Evolutionary conservation across 1,140 invertebrate genomes (phyloP).

Genomic region (Drosophila lowei): DNA sequence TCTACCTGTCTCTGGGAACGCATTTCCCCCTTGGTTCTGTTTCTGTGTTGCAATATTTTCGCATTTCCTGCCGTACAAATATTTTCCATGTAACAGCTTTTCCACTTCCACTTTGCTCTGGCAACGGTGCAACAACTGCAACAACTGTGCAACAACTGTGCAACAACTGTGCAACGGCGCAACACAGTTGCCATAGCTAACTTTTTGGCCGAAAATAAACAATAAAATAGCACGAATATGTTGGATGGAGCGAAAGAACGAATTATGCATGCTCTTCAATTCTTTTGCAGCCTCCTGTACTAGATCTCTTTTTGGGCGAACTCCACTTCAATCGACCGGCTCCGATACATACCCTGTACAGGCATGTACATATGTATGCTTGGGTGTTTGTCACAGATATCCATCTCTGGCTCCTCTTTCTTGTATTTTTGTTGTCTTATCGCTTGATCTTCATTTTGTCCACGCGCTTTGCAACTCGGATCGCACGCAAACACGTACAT

Average conservation of each 20-base stretch:
- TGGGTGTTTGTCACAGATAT: too few relatives aligned
- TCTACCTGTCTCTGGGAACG: neutral
- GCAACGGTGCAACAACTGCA: neutral
- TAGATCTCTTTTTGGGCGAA: too few relatives aligned
- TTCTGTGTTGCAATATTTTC: slow-evolving; percentile 62
- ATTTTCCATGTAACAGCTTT: slow-evolving; percentile 73
- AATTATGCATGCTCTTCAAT: neutral
- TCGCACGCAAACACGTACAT: too few relatives aligned
- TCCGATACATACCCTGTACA: too few relatives aligned
- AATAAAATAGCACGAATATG: slow-evolving; percentile 40
- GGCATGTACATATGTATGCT: too few relatives aligned
- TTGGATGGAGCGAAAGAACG: neutral
- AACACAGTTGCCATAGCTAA: slow-evolving; percentile 66
- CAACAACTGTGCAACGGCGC: slow-evolving; percentile 20
- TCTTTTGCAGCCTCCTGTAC: too few relatives aligned
- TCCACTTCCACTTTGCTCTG: slow-evolving; percentile 34
- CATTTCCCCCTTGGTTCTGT: slow-evolving; percentile 10
- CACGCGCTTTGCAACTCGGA: too few relatives aligned
- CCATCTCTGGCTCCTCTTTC: too few relatives aligned
- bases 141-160: too few relatives aligned
- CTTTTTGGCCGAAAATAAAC: slow-evolving; percentile 62
- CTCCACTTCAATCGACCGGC: too few relatives aligned
- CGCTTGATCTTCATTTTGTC: too few relatives aligned
- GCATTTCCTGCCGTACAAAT: slow-evolving; percentile 78
- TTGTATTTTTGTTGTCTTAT: too few relatives aligned